Evolutionary conservation across 2,113 vertebrate species (phyloP), one percentile per base, ranked within the genome.

Genomic region (Ophiodon elongatus): DNA sequence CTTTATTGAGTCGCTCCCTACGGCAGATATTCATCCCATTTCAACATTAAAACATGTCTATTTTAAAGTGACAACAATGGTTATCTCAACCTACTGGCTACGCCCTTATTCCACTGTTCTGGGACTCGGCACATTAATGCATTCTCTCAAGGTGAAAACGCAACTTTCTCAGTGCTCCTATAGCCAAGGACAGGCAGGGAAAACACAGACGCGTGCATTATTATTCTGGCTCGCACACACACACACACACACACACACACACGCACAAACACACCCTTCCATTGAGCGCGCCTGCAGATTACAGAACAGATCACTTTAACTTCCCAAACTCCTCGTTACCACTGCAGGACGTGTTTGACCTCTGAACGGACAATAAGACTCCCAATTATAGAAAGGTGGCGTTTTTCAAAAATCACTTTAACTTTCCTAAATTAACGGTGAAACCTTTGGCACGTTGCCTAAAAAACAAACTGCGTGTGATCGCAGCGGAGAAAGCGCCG

Each of bases 141-240:
- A 78, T 74, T 69, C 13, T 43, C 41, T 72, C 75, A 88, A 89
- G 88, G 87, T 89, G 77, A 88, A 56, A 56, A 43, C 29, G 17
- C 15, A 56, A 86, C 62, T 67, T 84, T 81, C 63, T 73, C 37
- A 7, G 60, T 25, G 67, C 4, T 73, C n/a, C 64, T 29, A 68
- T 31, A 69, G 19, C 1, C 79, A 88, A 90, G 82, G 85, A 78
- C 83, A 73, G 39, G 39, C 31, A 68, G 50, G 62, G 15, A 47
- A 43, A 73, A 85, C 47, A 64, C 80, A 86, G 14, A 80, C 45
- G 47, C 39, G 9, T 1, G 8, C 41, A 81, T 88, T 83, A 84
- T 75, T 77, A 85, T 67, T 63, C 84, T 56, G 19, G 3, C 43
- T 54, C n/a, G 31, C 43, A 67, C 57, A 62, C 14, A 56, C 47